Evolutionary conservation across 1,140 invertebrate species (phyloP), one percentile per base, ranked within the genome.

Genomic region (Drosophila busckii): DNA sequence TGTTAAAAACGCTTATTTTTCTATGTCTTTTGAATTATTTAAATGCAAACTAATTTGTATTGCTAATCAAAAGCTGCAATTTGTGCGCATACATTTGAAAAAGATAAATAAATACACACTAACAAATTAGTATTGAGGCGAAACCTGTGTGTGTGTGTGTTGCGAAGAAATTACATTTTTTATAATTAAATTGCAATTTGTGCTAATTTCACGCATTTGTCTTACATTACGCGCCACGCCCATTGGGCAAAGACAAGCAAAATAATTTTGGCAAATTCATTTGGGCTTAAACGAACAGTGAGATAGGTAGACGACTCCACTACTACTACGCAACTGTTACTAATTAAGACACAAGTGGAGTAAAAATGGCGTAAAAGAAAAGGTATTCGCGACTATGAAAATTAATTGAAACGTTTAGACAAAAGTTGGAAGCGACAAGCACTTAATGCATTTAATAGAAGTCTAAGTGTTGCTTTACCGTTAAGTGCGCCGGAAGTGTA

Each of bases 371-470:
- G 13, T 16, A 12, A 4, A 37, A 16, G 46, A 4, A 28, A 26
- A 15, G 26, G 16, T 45, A 64, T 38, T 58, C 49, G 50, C 58
- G 68, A 68, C 68, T 80, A 61, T 65, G 64, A 75, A 60, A 83
- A 83, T 70, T 71, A 83, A 83, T 83, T 83, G 70, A 64, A 83
- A 76, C 76, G 76, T 67, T 83, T 83, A 68, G 70, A 68, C 67
- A 67, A 65, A 76, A 71, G 67, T 69, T 61, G 44, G 60, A 23
- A 45, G 63, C 54, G 70, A 65, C 70, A 71, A 83, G 70, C 63
- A 83, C 70, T 83, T 83, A 83, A 83, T 83, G 78, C 68, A 70
- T 76, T 83, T 83, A 76, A 67, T 75, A 83, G 52, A 76, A 70
- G 59, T 80, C 69, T 38, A 60, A 67, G 67, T 64, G 61, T 60